Evolutionary conservation across 2,113 vertebrate genomes (phyloP).

Genomic region (Tyrannus savana): DNA sequence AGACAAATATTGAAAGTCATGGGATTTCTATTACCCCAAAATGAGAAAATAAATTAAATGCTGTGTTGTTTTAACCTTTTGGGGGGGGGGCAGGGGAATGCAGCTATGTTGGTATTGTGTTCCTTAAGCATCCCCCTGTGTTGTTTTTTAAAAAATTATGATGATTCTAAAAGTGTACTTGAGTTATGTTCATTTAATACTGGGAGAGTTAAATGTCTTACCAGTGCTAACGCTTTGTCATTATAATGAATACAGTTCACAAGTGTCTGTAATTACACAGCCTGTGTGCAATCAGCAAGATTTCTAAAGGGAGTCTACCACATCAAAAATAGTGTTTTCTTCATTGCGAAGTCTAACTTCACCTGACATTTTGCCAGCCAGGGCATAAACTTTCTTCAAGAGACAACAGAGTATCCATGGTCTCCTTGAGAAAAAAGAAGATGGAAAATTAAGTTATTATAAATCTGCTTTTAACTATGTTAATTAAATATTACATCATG

Average conservation of each 20-base stretch:
- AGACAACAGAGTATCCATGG: neutral
- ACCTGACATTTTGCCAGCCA: constrained; percentile 36
- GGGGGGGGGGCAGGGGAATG: neutral
- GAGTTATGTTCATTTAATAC: constrained; percentile 1
- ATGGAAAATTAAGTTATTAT: constrained; percentile 10
- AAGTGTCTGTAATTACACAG: constrained; percentile 50
- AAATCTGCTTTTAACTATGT: constrained; percentile 19
- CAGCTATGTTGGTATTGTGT: neutral
- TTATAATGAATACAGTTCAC: constrained; percentile 40
- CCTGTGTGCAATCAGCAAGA: constrained; percentile 50
- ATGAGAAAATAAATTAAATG: constrained; percentile 30
- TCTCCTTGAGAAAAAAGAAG: neutral
- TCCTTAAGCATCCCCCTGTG: neutral
- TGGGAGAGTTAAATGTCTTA: constrained; percentile 20
- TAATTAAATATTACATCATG: neutral
- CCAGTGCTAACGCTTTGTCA: constrained; percentile 34
- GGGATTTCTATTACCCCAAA: neutral
- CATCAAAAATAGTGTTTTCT: constrained; percentile 34
- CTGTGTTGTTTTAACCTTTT: neutral
- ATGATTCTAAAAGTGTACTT: constrained; percentile 32
- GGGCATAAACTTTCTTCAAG: constrained; percentile 13
- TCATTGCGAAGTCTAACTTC: constrained; percentile 33
- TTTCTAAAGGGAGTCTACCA: constrained; percentile 31
- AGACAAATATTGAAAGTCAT: neutral
- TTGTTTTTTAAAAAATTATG: neutral